Evolutionary conservation across 2,113 vertebrate species (phyloP), one percentile per base, ranked within the genome.

Genomic region (Tylochromis polylepis): DNA sequence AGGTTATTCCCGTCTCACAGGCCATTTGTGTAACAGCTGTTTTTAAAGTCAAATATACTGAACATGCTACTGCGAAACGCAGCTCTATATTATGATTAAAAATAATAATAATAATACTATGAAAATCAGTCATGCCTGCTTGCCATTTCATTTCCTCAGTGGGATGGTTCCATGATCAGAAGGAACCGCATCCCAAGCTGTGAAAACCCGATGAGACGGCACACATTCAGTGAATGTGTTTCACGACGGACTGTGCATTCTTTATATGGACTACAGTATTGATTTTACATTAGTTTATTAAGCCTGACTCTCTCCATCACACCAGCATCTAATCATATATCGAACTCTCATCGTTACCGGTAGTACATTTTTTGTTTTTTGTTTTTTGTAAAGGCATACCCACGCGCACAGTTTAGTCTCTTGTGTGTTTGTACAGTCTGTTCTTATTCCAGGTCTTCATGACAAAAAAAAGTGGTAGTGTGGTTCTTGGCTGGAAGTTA

Each of bases 161-260:
- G 4, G 24, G n/a, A 14, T 41, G 36, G n/a, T 43, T 36, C 36
- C 36, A 41, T 41, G 15, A 41, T 43, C 62, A 70, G 3, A 22
- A 41, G 36, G 36, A 22, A 70, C 62, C n/a, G 11, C 58, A 11
- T 60, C 16, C 16, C 29, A 34, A 34, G 59, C 29, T 34, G 2
- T 62, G 59, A 34, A 62, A 62, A 20, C 16, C 3, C 36, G 3
- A 67, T 24, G 36, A 67, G 62, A 67, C 15, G 20, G 7, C n/a
- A 67, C 12, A 2, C n/a, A 27, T 43, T 70, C 18, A 62, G 18
- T 4, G 59, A 36, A n/a, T 36, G 36, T 11, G 59, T 11, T 62
- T 62, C 12, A 70, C 14, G 0, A 41, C 8, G 0, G 9, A 1
- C 1, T 10, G 8, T 70, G 4, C 14, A 3, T 43, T 70, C 14